Percentiles rank a stretch among this genome's conserved stretches.
These are phyloP conservation scores for Pandemis cinnamomeana DNA, from an alignment of 2,888 invertebrate genomes.

Conservation along the genomic window DNA sequence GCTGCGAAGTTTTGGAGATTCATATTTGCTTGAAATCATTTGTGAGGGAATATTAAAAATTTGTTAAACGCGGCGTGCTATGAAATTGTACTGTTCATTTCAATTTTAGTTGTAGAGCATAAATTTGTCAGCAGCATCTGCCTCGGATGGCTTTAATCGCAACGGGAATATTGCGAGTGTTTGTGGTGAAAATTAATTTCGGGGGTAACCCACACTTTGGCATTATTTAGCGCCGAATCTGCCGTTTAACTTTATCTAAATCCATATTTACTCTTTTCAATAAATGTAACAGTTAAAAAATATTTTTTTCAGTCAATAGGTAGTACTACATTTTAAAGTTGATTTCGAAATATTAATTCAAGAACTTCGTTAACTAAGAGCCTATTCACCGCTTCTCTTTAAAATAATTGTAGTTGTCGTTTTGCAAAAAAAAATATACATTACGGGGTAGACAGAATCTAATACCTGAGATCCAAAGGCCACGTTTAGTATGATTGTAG, in stretches of 20 bases:
- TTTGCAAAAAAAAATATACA: too few species aligned
- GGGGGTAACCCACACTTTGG: background rate
- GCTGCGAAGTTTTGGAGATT: background rate
- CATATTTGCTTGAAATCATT: background rate
- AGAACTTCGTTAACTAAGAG: too few species aligned
- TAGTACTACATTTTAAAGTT: too few species aligned
- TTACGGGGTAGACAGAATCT: too few species aligned
- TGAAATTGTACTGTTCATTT: slow-evolving; percentile 13
- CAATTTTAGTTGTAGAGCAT: slow-evolving; percentile 26
- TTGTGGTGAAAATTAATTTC: slow-evolving; percentile 32
- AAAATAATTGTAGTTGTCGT: too few species aligned
- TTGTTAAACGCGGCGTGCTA: slow-evolving; percentile 10
- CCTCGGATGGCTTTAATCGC: slow-evolving; percentile 19
- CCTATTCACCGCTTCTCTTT: too few species aligned
- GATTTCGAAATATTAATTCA: too few species aligned
- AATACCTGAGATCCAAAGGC: too few species aligned
- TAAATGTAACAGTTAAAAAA: too few species aligned
- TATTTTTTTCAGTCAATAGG: too few species aligned
- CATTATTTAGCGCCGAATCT: background rate
- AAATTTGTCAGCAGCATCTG: slow-evolving; percentile 35
- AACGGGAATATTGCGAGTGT: slow-evolving; percentile 10
- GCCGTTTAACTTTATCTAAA: background rate
- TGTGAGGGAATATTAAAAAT: background rate
- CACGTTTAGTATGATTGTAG: too few species aligned
- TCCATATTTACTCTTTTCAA: too few species aligned